phyloP scores from a whole-genome alignment of 1,140 invertebrate species.

The Halesus radiatus region DNA sequence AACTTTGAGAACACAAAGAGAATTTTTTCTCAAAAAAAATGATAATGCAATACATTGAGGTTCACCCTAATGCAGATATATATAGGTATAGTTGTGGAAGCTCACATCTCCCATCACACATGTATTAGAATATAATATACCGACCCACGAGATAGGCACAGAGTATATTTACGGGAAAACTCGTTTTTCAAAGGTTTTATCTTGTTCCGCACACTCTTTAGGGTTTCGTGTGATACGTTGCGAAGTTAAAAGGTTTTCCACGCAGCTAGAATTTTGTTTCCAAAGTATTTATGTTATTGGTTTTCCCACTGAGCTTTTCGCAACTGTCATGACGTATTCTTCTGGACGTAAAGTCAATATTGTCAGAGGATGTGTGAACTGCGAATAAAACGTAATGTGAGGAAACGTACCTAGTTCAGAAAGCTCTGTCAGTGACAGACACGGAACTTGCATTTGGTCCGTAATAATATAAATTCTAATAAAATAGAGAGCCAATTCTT shows the following conservation, averaged over 20 bases:
- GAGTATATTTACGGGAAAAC: slow-evolving; percentile 57
- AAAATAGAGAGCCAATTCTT: too few species aligned
- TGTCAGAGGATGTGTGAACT: slow-evolving; percentile 2
- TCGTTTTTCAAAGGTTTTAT: slow-evolving; percentile 58
- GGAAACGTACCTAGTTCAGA: too few species aligned
- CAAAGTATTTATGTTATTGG: slow-evolving; percentile 52
- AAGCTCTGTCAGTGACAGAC: too few species aligned
- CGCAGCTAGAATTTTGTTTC: slow-evolving; percentile 35
- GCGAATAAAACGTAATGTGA: too few species aligned
- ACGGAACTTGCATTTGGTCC: too few species aligned
- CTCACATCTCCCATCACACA: slow-evolving; percentile 1
- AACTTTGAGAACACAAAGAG: too few species aligned
- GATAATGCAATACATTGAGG: too few species aligned
- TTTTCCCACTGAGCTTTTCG: slow-evolving; percentile 36
- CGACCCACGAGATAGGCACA: slow-evolving; percentile 51
- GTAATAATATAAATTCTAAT: too few species aligned
- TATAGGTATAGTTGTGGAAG: not conserved
- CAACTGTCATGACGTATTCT: slow-evolving; percentile 34
- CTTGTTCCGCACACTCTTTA: slow-evolving; percentile 57
- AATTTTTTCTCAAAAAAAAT: too few species aligned
- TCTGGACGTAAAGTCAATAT: slow-evolving; percentile 18
- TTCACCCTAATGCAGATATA: too few species aligned
- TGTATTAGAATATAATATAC: slow-evolving; percentile 54
- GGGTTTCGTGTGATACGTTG: slow-evolving; percentile 55
- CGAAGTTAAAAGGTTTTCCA: slow-evolving; percentile 56